Evolutionary conservation across 1,140 invertebrate genomes (phyloP).

Genomic region (Ridgeia piscesae): DNA sequence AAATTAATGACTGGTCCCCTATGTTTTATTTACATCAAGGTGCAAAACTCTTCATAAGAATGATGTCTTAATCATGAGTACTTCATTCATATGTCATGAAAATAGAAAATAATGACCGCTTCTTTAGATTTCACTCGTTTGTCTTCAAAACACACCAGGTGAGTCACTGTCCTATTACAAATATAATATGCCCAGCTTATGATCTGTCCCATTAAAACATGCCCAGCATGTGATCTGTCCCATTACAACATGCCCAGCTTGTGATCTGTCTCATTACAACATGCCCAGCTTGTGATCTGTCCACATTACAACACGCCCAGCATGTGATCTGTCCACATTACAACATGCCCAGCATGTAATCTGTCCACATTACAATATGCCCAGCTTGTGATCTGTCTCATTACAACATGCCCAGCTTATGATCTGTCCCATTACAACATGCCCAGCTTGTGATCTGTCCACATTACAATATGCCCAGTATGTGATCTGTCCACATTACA

Average conservation of each 20-base stretch:
- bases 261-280: slow-evolving; percentile 26
- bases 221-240: slow-evolving; percentile 24
- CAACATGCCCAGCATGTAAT: slow-evolving; percentile 19
- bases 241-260: slow-evolving; percentile 11
- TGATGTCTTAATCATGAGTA: no score
- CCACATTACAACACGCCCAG: neutral
- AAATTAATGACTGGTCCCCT: no score
- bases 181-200: slow-evolving; percentile 11
- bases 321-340: slow-evolving; percentile 27
- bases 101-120: no score
- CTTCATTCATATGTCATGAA: no score
- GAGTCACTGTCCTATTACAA: no score
- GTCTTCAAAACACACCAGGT: no score
- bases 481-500: slow-evolving; percentile 26
- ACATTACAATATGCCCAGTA: neutral
- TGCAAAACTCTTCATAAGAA: no score
- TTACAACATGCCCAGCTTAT: slow-evolving; percentile 14
- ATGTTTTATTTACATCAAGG: no score
- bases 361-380: neutral
- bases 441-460: slow-evolving; percentile 25
- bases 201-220: slow-evolving; percentile 20
- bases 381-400: slow-evolving; percentile 28
- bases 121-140: no score
- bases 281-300: slow-evolving; percentile 23
- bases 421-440: slow-evolving; percentile 20